A percentile compares a stretch with the other conserved stretches of the same genome.
Conservation (phyloP, 2,888 invertebrate species). For the Metalampra italica region DNA sequence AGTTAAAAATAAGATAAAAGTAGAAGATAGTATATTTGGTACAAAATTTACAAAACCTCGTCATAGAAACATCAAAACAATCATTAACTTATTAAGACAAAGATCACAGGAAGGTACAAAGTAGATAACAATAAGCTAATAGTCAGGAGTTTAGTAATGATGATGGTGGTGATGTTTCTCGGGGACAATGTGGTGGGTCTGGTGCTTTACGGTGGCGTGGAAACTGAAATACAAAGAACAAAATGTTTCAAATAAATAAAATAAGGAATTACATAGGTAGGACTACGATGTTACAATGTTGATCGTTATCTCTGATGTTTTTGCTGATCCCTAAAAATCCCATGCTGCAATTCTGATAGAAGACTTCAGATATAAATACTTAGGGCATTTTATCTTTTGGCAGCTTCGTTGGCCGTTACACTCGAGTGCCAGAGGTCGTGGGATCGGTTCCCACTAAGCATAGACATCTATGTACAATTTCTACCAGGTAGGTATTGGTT, state of each 20-base stretch:
- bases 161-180: constrained; percentile 38
- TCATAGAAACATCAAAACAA: neutral
- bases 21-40: constrained; percentile 2
- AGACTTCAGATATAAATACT: too few relatives aligned
- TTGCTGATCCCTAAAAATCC: too few relatives aligned
- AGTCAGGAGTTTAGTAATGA: constrained; percentile 16
- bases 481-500: too few relatives aligned
- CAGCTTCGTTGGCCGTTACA: too few relatives aligned
- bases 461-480: too few relatives aligned
- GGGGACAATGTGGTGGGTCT: constrained; percentile 58
- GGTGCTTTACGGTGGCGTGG: constrained; percentile 63
- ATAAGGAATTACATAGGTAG: neutral
- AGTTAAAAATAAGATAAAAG: too few relatives aligned
- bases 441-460: too few relatives aligned
- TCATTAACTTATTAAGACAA: neutral
- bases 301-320: too few relatives aligned
- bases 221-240: constrained; percentile 42
- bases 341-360: too few relatives aligned
- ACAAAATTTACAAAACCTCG: neutral
- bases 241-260: neutral
- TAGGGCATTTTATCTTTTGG: too few relatives aligned
- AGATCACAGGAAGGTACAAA: constrained; percentile 6
- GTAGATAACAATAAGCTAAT: neutral
- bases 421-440: too few relatives aligned
- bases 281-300: too few relatives aligned